These are phyloP conservation scores for Melanaphis sacchari DNA, from an alignment of 1,140 invertebrate genomes.

Conservation along the genomic window DNA sequence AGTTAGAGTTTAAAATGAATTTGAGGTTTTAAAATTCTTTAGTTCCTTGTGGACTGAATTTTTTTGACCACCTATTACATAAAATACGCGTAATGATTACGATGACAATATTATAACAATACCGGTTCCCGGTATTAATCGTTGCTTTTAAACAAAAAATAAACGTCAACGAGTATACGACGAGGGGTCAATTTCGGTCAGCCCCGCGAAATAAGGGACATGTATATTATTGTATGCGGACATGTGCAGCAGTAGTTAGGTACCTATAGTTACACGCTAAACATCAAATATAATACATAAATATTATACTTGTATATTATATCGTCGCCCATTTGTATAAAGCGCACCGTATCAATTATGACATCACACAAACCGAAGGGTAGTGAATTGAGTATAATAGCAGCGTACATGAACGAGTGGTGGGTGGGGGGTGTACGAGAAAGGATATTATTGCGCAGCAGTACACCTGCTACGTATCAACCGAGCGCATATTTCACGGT, in stretches of 20 bases:
- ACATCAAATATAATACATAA: neutral
- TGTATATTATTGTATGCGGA: neutral
- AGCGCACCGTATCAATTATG: conserved; percentile 43
- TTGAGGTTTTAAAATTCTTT: no score
- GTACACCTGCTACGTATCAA: neutral
- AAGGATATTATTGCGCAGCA: neutral
- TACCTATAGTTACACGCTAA: neutral
- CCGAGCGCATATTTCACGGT: conserved; percentile 43
- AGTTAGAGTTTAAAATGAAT: no score
- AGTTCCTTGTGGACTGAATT: no score
- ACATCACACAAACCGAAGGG: neutral
- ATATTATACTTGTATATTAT: neutral
- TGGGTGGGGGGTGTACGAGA: neutral
- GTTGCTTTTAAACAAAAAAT: neutral
- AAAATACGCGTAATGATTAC: neutral
- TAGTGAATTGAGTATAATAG: neutral
- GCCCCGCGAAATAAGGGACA: neutral
- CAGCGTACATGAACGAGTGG: neutral
- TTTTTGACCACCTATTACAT: neutral
- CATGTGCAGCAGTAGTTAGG: neutral
- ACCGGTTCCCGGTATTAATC: neutral
- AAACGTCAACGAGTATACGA: neutral
- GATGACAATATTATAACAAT: neutral
- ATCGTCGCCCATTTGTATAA: neutral
- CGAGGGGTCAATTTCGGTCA: neutral